Evolutionary conservation across 2,797 vertebrate genomes (phyloP).

Genomic region (Darevskia mixta): DNA sequence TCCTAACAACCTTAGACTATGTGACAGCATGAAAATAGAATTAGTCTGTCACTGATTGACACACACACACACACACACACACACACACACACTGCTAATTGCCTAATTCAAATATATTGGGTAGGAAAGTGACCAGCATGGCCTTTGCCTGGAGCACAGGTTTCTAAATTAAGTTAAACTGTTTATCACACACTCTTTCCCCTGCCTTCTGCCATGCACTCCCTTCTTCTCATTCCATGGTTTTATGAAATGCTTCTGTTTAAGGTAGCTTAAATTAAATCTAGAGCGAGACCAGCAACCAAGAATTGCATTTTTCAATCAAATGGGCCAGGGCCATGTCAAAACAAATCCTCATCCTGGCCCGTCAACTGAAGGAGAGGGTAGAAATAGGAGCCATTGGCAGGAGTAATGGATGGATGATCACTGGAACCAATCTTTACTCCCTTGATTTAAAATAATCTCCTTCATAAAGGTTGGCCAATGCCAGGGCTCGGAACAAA

Average conservation of each 20-base stretch:
- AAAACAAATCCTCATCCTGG: not conserved
- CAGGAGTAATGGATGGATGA: no score
- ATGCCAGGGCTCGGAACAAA: not conserved
- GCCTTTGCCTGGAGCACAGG: conserved; percentile 51
- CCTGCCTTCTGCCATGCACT: not conserved
- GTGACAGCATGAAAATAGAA: conserved; percentile 40
- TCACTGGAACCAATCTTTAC: not conserved
- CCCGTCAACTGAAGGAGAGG: not conserved
- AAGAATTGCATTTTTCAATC: conserved; percentile 54
- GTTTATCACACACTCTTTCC: conserved; percentile 46
- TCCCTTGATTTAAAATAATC: not conserved
- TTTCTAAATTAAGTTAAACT: conserved; percentile 60
- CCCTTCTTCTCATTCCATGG: conserved; percentile 38
- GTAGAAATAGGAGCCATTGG: not conserved
- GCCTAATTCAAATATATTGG: not conserved
- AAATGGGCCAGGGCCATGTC: conserved; percentile 40
- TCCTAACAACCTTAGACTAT: not conserved
- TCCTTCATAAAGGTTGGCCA: not conserved
- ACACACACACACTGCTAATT: not conserved
- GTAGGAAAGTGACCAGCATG: not conserved
- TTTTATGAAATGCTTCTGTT: conserved; percentile 61
- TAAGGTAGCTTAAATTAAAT: conserved; percentile 59
- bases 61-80: not conserved
- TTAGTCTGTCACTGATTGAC: conserved; percentile 51
- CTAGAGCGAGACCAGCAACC: conserved; percentile 49